A percentile compares a stretch with the other conserved stretches of the same genome.
Conservation (phyloP, 1,140 invertebrate genomes). For the Ips nitidus region DNA sequence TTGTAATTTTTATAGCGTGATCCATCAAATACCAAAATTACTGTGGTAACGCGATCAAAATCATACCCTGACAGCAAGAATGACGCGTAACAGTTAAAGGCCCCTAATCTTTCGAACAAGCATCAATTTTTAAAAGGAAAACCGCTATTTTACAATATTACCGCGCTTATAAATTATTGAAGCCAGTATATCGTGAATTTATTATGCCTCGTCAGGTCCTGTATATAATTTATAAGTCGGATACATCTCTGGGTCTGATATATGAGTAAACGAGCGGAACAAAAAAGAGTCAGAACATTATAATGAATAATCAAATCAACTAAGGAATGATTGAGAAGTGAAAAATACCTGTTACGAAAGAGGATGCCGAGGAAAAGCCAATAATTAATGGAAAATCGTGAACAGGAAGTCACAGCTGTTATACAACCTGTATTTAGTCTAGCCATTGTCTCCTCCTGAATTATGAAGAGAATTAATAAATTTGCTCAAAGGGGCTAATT, state of each 20-base stretch:
- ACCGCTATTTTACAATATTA: not conserved
- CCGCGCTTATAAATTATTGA: not conserved
- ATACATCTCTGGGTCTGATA: not conserved
- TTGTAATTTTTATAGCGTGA: slow-evolving; percentile 6
- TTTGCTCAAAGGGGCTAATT: slow-evolving; percentile 29
- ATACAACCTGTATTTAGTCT: slow-evolving; percentile 37
- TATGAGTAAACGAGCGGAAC: not conserved
- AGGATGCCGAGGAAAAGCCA: not conserved
- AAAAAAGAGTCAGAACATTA: not conserved
- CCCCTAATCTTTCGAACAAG: not conserved
- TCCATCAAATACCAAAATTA: not conserved
- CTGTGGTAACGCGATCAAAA: not conserved
- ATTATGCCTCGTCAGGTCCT: not conserved
- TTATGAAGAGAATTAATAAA: slow-evolving; percentile 37
- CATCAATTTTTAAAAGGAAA: not conserved
- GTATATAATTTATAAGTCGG: slow-evolving; percentile 4
- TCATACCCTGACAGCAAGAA: slow-evolving; percentile 5
- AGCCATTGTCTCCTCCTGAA: slow-evolving; percentile 33
- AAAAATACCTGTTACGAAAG: not conserved
- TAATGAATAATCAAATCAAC: slow-evolving; percentile 1
- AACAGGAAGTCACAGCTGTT: slow-evolving; percentile 35
- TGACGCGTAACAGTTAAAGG: slow-evolving; percentile 11
- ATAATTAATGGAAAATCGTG: slow-evolving; percentile 32
- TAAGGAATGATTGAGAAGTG: not conserved
- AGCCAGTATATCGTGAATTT: not conserved